phyloP scores from a whole-genome alignment of 1,140 invertebrate species.

The Papilio aristodemus region DNA sequence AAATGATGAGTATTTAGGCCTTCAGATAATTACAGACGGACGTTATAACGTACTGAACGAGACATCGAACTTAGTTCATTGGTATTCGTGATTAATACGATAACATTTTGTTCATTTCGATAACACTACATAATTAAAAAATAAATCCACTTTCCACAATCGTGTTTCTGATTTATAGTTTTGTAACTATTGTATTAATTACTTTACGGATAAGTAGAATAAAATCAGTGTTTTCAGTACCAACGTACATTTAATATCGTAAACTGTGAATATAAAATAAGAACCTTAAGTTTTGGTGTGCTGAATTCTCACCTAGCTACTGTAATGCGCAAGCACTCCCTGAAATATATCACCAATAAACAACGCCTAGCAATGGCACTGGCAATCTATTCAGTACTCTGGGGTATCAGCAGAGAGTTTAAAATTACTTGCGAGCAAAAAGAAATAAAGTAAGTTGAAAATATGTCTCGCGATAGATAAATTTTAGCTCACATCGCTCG shows the following conservation, averaged over 20 bases:
- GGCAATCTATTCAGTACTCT: conserved; percentile 34
- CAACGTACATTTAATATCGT: conserved; percentile 19
- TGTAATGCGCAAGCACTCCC: conserved; percentile 46
- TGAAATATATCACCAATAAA: conserved; percentile 56
- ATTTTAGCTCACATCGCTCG: conserved; percentile 40
- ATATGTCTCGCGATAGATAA: conserved; percentile 51
- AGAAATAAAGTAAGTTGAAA: conserved; percentile 41
- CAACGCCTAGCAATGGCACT: conserved; percentile 33
- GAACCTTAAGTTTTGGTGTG: conserved; percentile 46
- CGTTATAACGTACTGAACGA: too few species aligned
- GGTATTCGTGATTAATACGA: too few species aligned
- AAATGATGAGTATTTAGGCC: too few species aligned
- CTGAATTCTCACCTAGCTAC: conserved; percentile 35
- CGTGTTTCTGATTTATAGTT: too few species aligned
- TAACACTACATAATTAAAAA: too few species aligned
- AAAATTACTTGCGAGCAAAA: conserved; percentile 31
- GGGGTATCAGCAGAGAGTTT: conserved; percentile 8
- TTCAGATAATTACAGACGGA: too few species aligned
- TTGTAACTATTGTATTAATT: too few species aligned
- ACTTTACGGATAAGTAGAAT: too few species aligned
- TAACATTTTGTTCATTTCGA: too few species aligned
- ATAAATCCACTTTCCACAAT: too few species aligned
- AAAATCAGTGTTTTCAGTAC: conserved; percentile 4
- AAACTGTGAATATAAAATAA: conserved; percentile 43
- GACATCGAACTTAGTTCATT: too few species aligned